phyloP scores from a whole-genome alignment of 2,113 vertebrate genomes.

The Ciconia boyciana region DNA sequence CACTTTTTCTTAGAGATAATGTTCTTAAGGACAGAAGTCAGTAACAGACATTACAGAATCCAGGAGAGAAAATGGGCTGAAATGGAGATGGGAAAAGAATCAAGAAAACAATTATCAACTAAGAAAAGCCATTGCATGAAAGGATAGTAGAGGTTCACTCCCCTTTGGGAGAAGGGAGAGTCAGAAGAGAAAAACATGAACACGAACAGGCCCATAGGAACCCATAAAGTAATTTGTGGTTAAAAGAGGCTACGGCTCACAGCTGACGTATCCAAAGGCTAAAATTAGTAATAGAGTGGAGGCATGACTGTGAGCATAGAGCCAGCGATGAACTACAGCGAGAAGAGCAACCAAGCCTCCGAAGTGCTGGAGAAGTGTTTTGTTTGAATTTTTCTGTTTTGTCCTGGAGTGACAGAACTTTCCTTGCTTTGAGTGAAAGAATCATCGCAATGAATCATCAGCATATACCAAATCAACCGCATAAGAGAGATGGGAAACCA shows the following conservation, averaged over 20 bases:
- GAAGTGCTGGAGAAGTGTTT: neutral
- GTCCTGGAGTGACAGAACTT: neutral
- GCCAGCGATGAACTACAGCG: neutral
- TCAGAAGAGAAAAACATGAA: slow-evolving; percentile 24
- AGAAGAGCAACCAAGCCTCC: neutral
- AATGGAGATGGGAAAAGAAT: neutral
- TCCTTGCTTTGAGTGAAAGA: neutral
- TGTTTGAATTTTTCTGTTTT: neutral
- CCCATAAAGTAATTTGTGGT: neutral
- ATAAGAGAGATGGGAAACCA: neutral
- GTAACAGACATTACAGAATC: neutral
- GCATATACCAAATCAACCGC: neutral
- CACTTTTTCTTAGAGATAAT: neutral
- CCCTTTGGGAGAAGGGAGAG: neutral
- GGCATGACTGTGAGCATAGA: neutral
- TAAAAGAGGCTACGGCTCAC: neutral
- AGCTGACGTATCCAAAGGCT: slow-evolving; percentile 14
- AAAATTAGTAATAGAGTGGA: slow-evolving; percentile 24
- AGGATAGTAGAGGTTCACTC: neutral
- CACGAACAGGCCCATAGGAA: neutral
- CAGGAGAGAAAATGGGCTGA: neutral
- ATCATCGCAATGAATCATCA: neutral
- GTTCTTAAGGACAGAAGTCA: neutral
- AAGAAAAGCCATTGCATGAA: neutral
- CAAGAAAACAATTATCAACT: neutral